A percentile compares a stretch with the other conserved stretches of the same genome.
phyloP scores from a whole-genome alignment of 92 coral and sea anemone species.

The Palythoa caribaeorum region DNA sequence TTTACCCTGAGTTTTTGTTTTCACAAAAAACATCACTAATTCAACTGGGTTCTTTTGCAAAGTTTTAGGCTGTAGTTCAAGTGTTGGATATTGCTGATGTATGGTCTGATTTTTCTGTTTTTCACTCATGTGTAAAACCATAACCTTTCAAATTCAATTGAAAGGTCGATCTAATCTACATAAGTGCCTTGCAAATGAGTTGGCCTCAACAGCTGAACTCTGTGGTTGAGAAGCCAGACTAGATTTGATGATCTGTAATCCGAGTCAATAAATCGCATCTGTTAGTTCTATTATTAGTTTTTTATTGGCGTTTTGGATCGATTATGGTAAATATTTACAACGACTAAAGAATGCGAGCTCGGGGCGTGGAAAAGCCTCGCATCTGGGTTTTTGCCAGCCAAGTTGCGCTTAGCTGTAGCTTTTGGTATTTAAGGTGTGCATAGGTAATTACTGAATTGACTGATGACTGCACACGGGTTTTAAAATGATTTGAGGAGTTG shows the following conservation, averaged over 20 bases:
- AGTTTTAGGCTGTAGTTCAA: not conserved
- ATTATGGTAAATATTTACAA: slow-evolving; percentile 32
- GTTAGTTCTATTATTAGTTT: slow-evolving; percentile 26
- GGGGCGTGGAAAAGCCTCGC: slow-evolving; percentile 45
- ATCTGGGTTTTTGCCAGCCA: slow-evolving; percentile 16
- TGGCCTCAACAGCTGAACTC: not conserved
- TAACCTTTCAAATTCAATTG: not conserved
- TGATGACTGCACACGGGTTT: slow-evolving; percentile 16
- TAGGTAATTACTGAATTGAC: slow-evolving; percentile 16
- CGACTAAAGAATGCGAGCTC: slow-evolving; percentile 30
- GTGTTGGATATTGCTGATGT: not conserved
- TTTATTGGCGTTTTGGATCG: slow-evolving; percentile 22
- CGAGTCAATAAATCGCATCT: slow-evolving; percentile 41
- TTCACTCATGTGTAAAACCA: slow-evolving; percentile 37
- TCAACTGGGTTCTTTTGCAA: not conserved
- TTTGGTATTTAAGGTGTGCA: slow-evolving; percentile 44
- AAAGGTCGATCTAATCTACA: slow-evolving; percentile 27
- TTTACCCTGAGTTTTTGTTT: too few relatives aligned
- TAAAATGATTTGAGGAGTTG: not conserved
- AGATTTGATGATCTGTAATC: slow-evolving; percentile 40
- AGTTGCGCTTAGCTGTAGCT: not conserved
- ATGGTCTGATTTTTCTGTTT: not conserved
- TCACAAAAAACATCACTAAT: not conserved
- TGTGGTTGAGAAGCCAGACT: slow-evolving; percentile 14
- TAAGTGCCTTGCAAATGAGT: slow-evolving; percentile 33